Conservation (phyloP, 2,113 vertebrate species). For the Microcebus jonahi region DNA sequence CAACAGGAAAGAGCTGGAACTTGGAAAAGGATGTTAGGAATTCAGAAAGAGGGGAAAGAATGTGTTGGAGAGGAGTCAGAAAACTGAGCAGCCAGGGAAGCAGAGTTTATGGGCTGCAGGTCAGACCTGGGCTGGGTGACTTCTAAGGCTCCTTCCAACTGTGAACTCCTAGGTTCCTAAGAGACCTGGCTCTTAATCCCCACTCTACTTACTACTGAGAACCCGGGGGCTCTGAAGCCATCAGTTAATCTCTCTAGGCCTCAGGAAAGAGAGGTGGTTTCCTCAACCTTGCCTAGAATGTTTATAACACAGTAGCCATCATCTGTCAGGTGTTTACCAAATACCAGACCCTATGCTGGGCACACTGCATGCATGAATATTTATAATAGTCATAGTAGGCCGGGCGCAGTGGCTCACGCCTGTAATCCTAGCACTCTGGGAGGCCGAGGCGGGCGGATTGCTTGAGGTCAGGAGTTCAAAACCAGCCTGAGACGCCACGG, state of each 20-base stretch:
- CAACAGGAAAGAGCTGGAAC: slow-evolving; percentile 5
- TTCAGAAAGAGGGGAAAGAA: slow-evolving; percentile 66
- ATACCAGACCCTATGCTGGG: background rate
- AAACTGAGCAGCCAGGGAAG: background rate
- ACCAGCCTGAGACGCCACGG: too few species aligned
- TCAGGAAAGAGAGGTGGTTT: slow-evolving; percentile 31
- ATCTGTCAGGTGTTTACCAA: background rate
- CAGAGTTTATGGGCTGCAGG: background rate
- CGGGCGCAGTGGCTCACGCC: too few species aligned
- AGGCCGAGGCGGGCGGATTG: too few species aligned
- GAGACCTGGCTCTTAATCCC: slow-evolving; percentile 65
- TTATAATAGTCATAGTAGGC: background rate
- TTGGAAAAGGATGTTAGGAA: slow-evolving; percentile 34
- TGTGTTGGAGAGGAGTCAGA: slow-evolving; percentile 66
- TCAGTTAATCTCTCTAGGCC: slow-evolving; percentile 12
- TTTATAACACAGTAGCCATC: background rate
- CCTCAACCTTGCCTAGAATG: background rate
- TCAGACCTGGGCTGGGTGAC: slow-evolving; percentile 2
- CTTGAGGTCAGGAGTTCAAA: too few species aligned
- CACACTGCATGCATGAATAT: background rate
- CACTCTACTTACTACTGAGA: slow-evolving; percentile 2
- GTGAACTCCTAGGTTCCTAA: slow-evolving; percentile 70
- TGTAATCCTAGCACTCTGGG: too few species aligned
- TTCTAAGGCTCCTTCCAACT: slow-evolving; percentile 50
- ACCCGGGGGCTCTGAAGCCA: background rate